Evolutionary conservation across 2,888 invertebrate genomes (phyloP).

Genomic region (Glaucopsyche alexis): DNA sequence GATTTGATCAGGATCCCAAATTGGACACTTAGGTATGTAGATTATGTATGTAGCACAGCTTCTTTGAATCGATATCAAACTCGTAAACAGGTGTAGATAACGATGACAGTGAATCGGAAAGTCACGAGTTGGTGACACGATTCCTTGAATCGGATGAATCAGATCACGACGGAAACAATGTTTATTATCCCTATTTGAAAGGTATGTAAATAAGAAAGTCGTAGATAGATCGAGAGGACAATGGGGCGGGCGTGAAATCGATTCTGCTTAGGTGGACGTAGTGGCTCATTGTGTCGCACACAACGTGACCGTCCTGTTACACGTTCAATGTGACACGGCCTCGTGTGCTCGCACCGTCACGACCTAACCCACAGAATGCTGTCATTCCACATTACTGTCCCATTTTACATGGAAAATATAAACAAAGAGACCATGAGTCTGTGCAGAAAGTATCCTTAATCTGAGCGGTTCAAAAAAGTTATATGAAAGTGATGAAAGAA

Average conservation of each 20-base stretch:
- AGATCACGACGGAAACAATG: not conserved
- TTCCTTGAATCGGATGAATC: constrained; percentile 23
- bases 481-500: not conserved
- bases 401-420: not conserved
- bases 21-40: not conserved
- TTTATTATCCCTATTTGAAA: constrained; percentile 11
- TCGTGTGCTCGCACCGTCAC: constrained; percentile 58
- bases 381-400: constrained; percentile 18
- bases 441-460: no score
- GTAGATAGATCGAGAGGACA: constrained; percentile 48
- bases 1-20: not conserved
- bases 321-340: constrained; percentile 56
- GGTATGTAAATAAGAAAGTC: constrained; percentile 60
- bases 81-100: not conserved
- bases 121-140: constrained; percentile 14
- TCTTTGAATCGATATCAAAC: constrained; percentile 15
- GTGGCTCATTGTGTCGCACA: constrained; percentile 53
- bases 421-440: not conserved
- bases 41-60: constrained; percentile 21
- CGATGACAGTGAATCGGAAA: not conserved
- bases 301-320: constrained; percentile 62
- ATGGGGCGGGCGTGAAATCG: constrained; percentile 64
- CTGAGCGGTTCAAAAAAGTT: not conserved
- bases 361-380: constrained; percentile 41
- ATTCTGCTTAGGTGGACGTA: constrained; percentile 56